These are phyloP conservation scores for Solea senegalensis DNA, from an alignment of 2,113 vertebrate genomes.

Conservation along the genomic window DNA sequence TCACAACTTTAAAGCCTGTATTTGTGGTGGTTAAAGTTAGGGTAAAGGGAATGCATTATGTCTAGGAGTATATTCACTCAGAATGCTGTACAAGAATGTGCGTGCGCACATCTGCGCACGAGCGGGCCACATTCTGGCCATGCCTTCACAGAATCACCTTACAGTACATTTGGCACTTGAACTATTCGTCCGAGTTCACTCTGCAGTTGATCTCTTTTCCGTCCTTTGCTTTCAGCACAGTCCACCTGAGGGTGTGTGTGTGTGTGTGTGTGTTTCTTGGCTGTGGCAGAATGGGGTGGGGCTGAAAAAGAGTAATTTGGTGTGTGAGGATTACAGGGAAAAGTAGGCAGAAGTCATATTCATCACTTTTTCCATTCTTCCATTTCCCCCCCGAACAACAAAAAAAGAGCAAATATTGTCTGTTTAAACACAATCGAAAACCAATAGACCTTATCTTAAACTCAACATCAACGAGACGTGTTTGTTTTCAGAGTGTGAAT, in stretches of 20 bases:
- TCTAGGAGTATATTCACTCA: too few relatives aligned
- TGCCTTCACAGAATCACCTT: slow-evolving; percentile 48
- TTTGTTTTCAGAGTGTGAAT: slow-evolving; percentile 53
- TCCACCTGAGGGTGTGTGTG: slow-evolving; percentile 50
- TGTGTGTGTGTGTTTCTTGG: slow-evolving; percentile 29
- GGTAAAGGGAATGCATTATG: too few relatives aligned
- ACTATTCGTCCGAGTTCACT: slow-evolving; percentile 37
- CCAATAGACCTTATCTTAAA: slow-evolving; percentile 13
- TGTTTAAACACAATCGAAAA: slow-evolving; percentile 14
- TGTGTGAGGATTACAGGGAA: slow-evolving; percentile 53
- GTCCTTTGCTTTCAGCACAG: slow-evolving; percentile 16
- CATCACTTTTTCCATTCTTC: slow-evolving; percentile 64
- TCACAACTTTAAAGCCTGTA: too few relatives aligned
- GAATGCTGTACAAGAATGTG: not conserved
- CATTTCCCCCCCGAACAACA: slow-evolving; percentile 7
- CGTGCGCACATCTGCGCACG: slow-evolving; percentile 2
- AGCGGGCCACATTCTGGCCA: slow-evolving; percentile 2
- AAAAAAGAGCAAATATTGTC: slow-evolving; percentile 6
- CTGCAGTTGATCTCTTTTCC: slow-evolving; percentile 39
- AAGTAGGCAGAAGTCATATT: slow-evolving; percentile 62
- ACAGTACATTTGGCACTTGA: slow-evolving; percentile 51
- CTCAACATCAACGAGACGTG: not conserved
- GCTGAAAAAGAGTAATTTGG: slow-evolving; percentile 44
- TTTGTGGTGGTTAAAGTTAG: too few relatives aligned
- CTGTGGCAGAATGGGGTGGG: slow-evolving; percentile 46